Evolutionary conservation across 2,797 vertebrate species (phyloP), one percentile per base, ranked within the genome.

Genomic region (Cryptoblepharus egeriae): DNA sequence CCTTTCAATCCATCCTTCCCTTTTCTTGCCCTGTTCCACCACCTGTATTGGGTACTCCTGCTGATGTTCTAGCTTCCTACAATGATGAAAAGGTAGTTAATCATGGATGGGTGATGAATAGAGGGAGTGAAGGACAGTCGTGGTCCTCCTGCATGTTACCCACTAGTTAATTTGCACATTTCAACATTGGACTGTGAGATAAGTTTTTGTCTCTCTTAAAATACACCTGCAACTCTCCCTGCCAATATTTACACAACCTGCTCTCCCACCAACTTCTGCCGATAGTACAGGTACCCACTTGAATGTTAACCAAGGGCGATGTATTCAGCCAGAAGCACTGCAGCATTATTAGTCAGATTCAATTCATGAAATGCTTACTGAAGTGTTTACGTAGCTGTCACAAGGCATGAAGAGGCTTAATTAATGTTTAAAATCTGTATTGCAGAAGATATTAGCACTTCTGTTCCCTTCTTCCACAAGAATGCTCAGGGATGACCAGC

Each of bases 321-420:
- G 52, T 45, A 45, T 75, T 75, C 49, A 45, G 35, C 28, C 58
- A 67, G 52, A 86, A 68, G 75, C 74, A 20, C 69, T 58, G 20
- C 35, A 71, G 69, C 39, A 67, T 77, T 49, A 80, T 26, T 58
- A 11, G 67, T 74, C 72, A 68, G 71, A 81, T 67, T 67, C 63
- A 58, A 35, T 35, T 81, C 80, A 81, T 68, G 67, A 32, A 67
- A 22, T 68, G 80, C 80, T 75, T 75, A 57, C 72, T 81, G 80
- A 67, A n/a, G 80, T 81, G 71, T 81, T 81, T 75, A 39, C 58
- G 58, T 67, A 68, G 72, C 71, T 81, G 80, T 67, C 63, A 68
- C 20, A 71, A 52, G 39, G 37, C 78, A 79, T 71, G n/a, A n/a
- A 9, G 63, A 75, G 52, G 61, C 49, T 75, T 81, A 81, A 81